phyloP scores from a whole-genome alignment of 2,888 invertebrate species.

The Nipponacmea schrenckii region DNA sequence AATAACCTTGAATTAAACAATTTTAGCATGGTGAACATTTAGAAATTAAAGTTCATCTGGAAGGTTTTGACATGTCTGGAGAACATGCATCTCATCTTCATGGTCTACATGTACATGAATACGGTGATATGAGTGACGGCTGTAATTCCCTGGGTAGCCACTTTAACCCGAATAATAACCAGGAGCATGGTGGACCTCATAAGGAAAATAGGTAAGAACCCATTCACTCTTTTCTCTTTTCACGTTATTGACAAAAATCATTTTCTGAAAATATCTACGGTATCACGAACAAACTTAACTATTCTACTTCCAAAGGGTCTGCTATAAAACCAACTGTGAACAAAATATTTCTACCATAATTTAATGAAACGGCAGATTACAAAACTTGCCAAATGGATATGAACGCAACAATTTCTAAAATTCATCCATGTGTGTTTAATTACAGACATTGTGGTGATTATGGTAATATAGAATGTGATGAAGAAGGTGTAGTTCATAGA shows the following conservation, averaged over 20 bases:
- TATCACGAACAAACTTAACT: too few species aligned
- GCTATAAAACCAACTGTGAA: too few species aligned
- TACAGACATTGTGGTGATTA: conserved; percentile 20
- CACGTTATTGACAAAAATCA: too few species aligned
- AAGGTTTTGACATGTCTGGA: conserved; percentile 12
- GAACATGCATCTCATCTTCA: conserved; percentile 5
- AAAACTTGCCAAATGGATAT: too few species aligned
- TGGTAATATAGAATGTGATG: conserved; percentile 18
- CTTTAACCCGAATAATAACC: conserved; percentile 24
- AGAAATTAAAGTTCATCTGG: conserved; percentile 11
- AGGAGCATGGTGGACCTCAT: conserved; percentile 24
- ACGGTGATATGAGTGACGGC: conserved; percentile 25
- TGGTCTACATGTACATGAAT: conserved; percentile 24
- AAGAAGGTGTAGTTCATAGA: background rate
- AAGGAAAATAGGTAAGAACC: conserved; percentile 15
- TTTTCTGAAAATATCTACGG: too few species aligned
- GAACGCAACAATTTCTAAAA: too few species aligned
- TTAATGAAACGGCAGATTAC: too few species aligned
- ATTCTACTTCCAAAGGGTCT: too few species aligned
- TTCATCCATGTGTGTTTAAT: background rate
- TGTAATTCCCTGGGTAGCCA: conserved; percentile 33
- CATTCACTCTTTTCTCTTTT: too few species aligned
- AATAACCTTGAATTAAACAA: background rate
- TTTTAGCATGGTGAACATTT: conserved; percentile 1
- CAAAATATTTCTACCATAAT: too few species aligned